Conservation (phyloP, 1,140 invertebrate species). For the Drosophila kikkawai region DNA sequence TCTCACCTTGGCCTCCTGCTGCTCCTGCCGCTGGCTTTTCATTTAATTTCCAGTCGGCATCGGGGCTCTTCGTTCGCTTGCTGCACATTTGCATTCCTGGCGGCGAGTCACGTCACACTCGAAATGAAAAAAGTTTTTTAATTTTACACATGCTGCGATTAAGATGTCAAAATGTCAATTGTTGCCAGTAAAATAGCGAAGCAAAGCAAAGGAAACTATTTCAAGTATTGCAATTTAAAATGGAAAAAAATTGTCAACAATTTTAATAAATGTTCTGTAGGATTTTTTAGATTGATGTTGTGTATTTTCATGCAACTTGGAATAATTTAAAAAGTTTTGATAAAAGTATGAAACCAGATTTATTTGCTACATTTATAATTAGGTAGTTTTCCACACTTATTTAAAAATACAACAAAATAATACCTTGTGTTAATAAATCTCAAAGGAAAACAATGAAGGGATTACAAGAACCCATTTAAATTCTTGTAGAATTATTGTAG, state of each 20-base stretch:
- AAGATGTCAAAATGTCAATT: slow-evolving; percentile 64
- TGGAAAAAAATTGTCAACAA: background rate
- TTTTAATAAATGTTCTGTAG: slow-evolving; percentile 1
- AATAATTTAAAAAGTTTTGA: background rate
- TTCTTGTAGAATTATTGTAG: too few species aligned
- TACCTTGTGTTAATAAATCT: too few species aligned
- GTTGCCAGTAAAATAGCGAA: slow-evolving; percentile 12
- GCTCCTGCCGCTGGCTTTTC: slow-evolving; percentile 35
- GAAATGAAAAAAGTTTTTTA: slow-evolving; percentile 63
- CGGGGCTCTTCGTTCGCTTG: slow-evolving; percentile 4
- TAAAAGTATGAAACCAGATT: too few species aligned
- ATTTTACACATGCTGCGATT: slow-evolving; percentile 64
- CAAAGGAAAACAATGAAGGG: too few species aligned
- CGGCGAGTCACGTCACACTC: slow-evolving; percentile 42
- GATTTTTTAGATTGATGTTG: background rate
- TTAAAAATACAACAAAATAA: too few species aligned
- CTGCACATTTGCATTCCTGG: slow-evolving; percentile 49
- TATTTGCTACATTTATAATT: too few species aligned
- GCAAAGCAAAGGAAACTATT: slow-evolving; percentile 26
- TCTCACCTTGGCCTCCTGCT: background rate
- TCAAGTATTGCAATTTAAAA: background rate
- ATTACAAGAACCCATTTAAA: too few species aligned
- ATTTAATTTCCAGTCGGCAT: slow-evolving; percentile 49
- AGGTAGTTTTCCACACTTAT: too few species aligned
- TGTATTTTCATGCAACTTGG: background rate